A percentile compares a stretch with the other conserved stretches of the same genome.
phyloP scores from a whole-genome alignment of 2,797 vertebrate genomes.

The Sebastes iracundus region DNA sequence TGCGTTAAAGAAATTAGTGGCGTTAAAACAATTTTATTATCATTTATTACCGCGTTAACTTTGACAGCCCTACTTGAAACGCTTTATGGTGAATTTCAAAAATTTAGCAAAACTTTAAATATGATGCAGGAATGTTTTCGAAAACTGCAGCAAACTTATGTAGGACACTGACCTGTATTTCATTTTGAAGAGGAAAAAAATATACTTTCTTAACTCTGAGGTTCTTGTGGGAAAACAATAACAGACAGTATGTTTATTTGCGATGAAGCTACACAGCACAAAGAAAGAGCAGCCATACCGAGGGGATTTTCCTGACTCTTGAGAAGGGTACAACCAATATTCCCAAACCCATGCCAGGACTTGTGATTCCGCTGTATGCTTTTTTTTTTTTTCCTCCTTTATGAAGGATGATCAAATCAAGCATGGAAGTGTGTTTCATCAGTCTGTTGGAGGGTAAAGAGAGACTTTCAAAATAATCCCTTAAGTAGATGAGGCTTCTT shows the following conservation, averaged over 20 bases:
- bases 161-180: conserved; percentile 84
- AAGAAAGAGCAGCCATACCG: conserved; percentile 76
- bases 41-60: no score
- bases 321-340: conserved; percentile 83
- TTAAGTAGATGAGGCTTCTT: conserved; percentile 78
- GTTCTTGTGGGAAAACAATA: conserved; percentile 83
- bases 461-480: conserved; percentile 84
- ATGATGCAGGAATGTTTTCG: conserved; percentile 65
- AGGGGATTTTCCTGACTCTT: conserved; percentile 77
- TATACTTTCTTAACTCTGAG: conserved; percentile 74
- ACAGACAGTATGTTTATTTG: conserved; percentile 85
- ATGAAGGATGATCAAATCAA: conserved; percentile 82
- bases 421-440: conserved; percentile 78
- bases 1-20: no score
- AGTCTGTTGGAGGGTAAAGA: conserved; percentile 79
- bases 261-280: conserved; percentile 79
- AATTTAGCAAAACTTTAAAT: conserved; percentile 48
- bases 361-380: conserved; percentile 70
- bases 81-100: not conserved
- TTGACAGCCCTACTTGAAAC: not conserved
- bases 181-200: conserved; percentile 77
- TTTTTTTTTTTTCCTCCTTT: conserved; percentile 43
- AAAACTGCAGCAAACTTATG: conserved; percentile 79
- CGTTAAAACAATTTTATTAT: no score
- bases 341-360: conserved; percentile 81